Conservation (phyloP, 2,113 vertebrate genomes). For the Melanostigma gelatinosum region DNA sequence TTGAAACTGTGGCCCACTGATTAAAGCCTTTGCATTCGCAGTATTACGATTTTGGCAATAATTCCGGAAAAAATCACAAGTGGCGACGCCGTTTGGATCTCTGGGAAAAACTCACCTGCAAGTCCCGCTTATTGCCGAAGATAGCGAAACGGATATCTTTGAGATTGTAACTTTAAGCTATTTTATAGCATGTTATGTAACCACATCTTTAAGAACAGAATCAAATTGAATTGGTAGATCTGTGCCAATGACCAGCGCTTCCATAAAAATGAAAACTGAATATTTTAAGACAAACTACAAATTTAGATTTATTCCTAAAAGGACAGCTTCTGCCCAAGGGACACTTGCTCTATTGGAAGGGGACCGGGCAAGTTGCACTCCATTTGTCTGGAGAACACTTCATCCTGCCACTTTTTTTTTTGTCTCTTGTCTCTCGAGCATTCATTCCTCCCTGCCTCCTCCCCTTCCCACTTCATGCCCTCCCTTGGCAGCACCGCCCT, state of each 20-base stretch:
- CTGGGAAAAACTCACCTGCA: too few relatives aligned
- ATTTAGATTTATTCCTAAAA: background rate
- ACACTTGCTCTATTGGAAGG: background rate
- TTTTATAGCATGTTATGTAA: background rate
- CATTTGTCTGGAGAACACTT: conserved; percentile 31
- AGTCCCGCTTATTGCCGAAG: too few relatives aligned
- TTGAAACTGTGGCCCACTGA: background rate
- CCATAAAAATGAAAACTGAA: background rate
- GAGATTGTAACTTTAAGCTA: background rate
- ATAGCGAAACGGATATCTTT: too few relatives aligned
- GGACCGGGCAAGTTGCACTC: background rate
- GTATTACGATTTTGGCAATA: too few relatives aligned
- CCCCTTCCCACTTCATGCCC: background rate
- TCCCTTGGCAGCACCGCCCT: conserved; percentile 13
- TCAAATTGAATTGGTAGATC: background rate
- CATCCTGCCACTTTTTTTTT: background rate
- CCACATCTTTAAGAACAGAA: background rate
- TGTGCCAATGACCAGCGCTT: background rate
- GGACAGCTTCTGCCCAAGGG: background rate
- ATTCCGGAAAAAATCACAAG: too few relatives aligned
- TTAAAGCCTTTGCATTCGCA: too few relatives aligned
- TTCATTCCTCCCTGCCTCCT: background rate
- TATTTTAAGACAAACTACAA: background rate
- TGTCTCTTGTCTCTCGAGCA: background rate
- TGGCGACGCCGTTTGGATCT: too few relatives aligned